Base-by-base conservation (phyloP, 2,888 invertebrate species). In the Macroteleia sp. region DNA sequence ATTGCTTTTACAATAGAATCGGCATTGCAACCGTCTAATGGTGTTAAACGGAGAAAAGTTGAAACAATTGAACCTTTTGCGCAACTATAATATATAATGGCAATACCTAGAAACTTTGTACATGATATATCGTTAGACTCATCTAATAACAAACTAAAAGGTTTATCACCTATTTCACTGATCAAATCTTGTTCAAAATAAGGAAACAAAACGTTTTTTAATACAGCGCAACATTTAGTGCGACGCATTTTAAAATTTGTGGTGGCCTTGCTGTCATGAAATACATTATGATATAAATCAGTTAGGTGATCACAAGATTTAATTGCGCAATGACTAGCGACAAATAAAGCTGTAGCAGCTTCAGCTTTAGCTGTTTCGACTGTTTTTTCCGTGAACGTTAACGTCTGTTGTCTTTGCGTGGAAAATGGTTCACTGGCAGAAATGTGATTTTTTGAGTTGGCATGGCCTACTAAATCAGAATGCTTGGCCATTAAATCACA, bases 31-130 rank as follows among this genome's bases (percentile, higher is more conserved):
- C 4, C 9, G 6, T 56, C 32, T 0, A 67, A n/a, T 19, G 83
- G 82, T 6, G 85, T 85, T 17, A 89, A 75, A 30, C 86, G 85
- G 32, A 91, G 67, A 22, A 70, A 70, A 6, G 57, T 69, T 1
- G 69, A 50, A 28, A 69, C 16, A 10, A 69, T 20, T 48, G 34
- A 25, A 5, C 39, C 30, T n/a, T 42, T 22, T 14, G 16, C 52
- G 2, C 17, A 20, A 46, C 57, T 69, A 16, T 57, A 41, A 50
- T 69, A 69, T 8, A 69, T 57, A 12, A 69, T 57, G 0, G 22
- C 12, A 4, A 69, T 41, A n/a, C 57, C 69, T 5, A 69, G 34
- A 2, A 57, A 48, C 34, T 69, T 81, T 80, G 39, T 19, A 64
- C 57, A 1, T 79, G 46, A 54, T 32, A 69, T 36, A 16, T 69